Conservation (phyloP, 2,113 vertebrate genomes). For the Sander vitreus region DNA sequence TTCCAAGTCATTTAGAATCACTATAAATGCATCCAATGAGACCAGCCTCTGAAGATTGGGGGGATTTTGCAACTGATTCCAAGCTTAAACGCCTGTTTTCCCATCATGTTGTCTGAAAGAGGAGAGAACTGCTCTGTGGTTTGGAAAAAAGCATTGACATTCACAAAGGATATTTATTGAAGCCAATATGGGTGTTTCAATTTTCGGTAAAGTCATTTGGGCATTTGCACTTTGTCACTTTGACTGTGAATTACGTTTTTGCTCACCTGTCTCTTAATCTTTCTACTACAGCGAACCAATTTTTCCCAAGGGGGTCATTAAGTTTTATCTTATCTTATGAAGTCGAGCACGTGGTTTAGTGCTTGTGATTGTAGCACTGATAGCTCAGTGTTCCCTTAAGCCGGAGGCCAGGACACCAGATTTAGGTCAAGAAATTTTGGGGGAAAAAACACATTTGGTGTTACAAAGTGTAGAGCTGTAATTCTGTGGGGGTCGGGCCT, state of each 20-base stretch:
- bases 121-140: conserved; percentile 20
- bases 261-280: neutral
- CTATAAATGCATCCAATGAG: too few species aligned
- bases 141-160: neutral
- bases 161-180: conserved; percentile 1
- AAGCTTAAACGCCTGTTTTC: too few species aligned
- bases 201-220: neutral
- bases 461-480: neutral
- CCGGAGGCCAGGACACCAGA: neutral
- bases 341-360: conserved; percentile 15
- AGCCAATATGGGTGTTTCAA: neutral
- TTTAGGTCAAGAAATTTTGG: conserved; percentile 3
- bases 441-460: neutral
- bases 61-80: too few species aligned
- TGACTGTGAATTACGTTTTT: neutral
- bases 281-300: neutral
- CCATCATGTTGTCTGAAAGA: conserved; percentile 23
- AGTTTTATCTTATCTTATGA: conserved; percentile 11
- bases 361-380: conserved; percentile 1
- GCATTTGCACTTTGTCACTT: neutral
- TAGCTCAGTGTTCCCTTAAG: neutral
- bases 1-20: too few species aligned
- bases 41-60: too few species aligned
- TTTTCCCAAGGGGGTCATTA: conserved; percentile 22
- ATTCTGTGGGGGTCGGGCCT: too few species aligned